A percentile compares a stretch with the other conserved stretches of the same genome.
phyloP scores from a whole-genome alignment of 2,113 vertebrate genomes.

The Microcebus jonahi region DNA sequence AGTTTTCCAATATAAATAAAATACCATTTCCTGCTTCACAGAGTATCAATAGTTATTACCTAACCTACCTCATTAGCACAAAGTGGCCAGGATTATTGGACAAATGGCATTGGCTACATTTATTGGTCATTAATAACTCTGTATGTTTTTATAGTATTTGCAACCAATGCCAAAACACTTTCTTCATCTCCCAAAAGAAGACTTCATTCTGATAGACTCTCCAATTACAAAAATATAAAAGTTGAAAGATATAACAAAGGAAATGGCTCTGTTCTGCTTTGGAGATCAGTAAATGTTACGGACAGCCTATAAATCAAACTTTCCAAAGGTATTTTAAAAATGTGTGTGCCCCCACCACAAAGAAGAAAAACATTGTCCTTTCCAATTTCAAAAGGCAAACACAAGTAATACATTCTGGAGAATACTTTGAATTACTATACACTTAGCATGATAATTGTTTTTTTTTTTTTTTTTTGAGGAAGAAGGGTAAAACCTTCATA shows the following conservation, averaged over 20 bases:
- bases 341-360: too few relatives aligned
- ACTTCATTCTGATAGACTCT: background rate
- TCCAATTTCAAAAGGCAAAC: background rate
- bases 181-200: background rate
- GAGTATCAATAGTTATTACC: background rate
- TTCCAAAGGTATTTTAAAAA: background rate
- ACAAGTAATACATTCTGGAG: background rate
- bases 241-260: background rate
- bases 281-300: background rate
- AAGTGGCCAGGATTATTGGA: background rate
- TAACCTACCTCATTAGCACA: background rate
- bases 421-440: background rate
- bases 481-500: too few relatives aligned
- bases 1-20: constrained; percentile 2
- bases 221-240: background rate
- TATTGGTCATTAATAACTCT: background rate
- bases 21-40: background rate
- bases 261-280: background rate
- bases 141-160: background rate
- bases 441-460: background rate
- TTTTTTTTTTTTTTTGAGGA: too few relatives aligned
- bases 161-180: background rate
- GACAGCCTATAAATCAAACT: background rate
- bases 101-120: background rate
- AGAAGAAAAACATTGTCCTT: background rate